Conservation (phyloP, 2,113 vertebrate genomes). For the Gymnogyps californianus region DNA sequence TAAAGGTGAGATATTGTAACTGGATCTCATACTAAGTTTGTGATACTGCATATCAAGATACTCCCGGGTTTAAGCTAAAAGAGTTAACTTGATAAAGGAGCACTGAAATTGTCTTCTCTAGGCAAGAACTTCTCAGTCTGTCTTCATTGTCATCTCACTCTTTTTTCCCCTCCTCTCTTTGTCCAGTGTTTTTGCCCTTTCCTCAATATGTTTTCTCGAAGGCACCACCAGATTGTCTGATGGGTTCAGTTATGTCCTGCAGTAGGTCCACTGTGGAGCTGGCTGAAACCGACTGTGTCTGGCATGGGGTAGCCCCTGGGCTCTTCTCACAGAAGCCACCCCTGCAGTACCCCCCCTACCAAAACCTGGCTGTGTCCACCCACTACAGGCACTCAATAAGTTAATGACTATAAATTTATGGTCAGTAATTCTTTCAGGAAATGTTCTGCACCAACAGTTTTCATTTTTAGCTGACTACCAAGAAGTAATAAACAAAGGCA, state of each 20-base stretch:
- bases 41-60: neutral
- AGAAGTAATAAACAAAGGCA: neutral
- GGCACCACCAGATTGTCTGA: neutral
- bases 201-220: neutral
- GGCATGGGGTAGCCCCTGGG: neutral
- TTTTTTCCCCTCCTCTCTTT: rapidly evolving
- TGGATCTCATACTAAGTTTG: neutral
- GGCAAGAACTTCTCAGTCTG: neutral
- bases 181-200: neutral
- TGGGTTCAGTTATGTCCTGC: neutral
- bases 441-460: neutral
- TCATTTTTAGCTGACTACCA: neutral
- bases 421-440: neutral
- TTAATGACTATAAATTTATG: neutral
- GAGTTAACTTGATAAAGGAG: neutral
- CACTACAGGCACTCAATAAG: neutral
- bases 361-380: neutral
- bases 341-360: rapidly evolving
- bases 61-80: neutral
- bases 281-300: neutral
- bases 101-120: neutral
- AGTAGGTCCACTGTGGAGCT: rapidly evolving
- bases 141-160: neutral
- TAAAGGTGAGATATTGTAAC: neutral
- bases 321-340: neutral